Conservation (phyloP, 2,113 vertebrate species). For the Neodon shergylaensis region DNA sequence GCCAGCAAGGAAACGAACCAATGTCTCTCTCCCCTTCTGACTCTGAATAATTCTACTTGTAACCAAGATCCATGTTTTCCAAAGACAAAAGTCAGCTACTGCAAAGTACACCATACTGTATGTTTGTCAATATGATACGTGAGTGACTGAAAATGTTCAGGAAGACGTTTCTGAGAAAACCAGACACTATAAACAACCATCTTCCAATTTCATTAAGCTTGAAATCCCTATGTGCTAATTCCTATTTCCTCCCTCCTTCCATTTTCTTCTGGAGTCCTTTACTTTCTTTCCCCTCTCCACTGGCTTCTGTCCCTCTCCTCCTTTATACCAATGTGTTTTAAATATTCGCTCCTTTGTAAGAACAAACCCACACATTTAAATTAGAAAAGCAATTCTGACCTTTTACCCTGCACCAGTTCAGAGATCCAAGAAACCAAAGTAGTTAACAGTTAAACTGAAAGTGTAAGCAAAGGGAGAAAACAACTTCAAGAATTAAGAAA, state of each 20-base stretch:
- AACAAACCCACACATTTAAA: neutral
- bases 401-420: neutral
- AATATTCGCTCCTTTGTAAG: conserved; percentile 4
- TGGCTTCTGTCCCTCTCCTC: neutral
- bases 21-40: neutral
- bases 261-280: neutral
- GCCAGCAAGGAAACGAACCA: neutral
- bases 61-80: conserved; percentile 25
- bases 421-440: conserved; percentile 12
- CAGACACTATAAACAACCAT: neutral
- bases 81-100: neutral
- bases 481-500: conserved; percentile 22
- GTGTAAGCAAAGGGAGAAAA: conserved; percentile 28
- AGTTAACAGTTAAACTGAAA: conserved; percentile 26
- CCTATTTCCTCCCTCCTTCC: neutral
- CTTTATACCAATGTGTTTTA: neutral
- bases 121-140: neutral
- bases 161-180: conserved; percentile 34
- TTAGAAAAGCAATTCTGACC: neutral
- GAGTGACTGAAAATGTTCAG: neutral
- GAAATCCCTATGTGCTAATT: neutral
- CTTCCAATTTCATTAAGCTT: neutral
- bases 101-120: neutral
- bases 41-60: neutral
- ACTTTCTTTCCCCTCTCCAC: neutral